Conservation (phyloP, 1,140 invertebrate genomes). For the Drosophila bipectinata region DNA sequence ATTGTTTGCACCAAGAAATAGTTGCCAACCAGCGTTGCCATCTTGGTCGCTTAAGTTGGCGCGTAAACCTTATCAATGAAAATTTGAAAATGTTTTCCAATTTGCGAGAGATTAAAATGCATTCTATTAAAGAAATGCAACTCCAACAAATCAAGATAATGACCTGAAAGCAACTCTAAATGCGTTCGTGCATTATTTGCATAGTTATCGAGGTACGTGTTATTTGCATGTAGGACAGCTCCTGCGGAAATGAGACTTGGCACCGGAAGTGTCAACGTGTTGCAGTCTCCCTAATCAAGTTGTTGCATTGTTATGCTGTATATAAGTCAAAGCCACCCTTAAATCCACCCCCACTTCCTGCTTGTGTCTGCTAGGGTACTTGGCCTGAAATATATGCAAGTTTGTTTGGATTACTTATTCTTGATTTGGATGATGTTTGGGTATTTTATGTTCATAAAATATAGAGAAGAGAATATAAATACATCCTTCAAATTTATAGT, state of each 20-base stretch:
- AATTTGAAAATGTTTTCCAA: not conserved
- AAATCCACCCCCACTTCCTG: not conserved
- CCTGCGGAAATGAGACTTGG: conserved; percentile 55
- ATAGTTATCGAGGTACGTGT: conserved; percentile 34
- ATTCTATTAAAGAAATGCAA: not conserved
- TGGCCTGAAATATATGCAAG: conserved; percentile 61
- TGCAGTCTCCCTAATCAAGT: conserved; percentile 58
- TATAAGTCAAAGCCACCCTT: conserved; percentile 3
- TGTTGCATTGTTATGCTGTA: conserved; percentile 19
- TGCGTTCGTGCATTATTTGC: conserved; percentile 10
- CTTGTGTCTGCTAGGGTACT: conserved; percentile 33
- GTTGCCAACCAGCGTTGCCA: conserved; percentile 39
- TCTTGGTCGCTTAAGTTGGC: conserved; percentile 9
- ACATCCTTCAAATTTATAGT: not conserved
- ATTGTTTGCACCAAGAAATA: not conserved
- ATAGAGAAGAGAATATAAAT: not conserved
- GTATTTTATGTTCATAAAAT: not conserved
- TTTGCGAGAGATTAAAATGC: conserved; percentile 1
- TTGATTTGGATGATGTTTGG: not conserved
- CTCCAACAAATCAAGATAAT: not conserved
- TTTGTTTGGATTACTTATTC: conserved; percentile 61
- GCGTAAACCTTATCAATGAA: conserved; percentile 18
- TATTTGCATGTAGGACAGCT: conserved; percentile 48
- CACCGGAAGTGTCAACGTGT: conserved; percentile 57
- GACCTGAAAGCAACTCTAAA: not conserved